Base-by-base conservation (phyloP, 2,888 invertebrate genomes). In the Anthoptus insignis region DNA sequence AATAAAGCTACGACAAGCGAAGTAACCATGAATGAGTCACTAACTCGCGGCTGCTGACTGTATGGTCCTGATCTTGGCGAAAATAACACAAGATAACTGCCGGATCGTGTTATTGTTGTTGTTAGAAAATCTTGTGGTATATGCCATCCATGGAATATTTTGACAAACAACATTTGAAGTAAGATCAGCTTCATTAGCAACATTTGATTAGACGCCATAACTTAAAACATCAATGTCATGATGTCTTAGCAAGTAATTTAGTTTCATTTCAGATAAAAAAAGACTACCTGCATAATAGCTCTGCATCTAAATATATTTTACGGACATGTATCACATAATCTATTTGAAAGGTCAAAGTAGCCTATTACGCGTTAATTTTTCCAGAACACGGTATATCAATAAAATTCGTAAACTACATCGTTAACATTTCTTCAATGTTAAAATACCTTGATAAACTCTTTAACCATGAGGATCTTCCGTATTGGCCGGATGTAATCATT, bases 1-100 rank as follows among this genome's bases (percentile, higher is more conserved):
- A 84, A 86, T 87, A 87, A 82, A 83, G 80, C 59, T 54, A 81
- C 80, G 79, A 53, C 76, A 73, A 82, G 81, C 70, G 77, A 77
- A 78, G 79, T 74, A 81, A 82, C 81, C 80, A 80, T 81, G 84
- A 81, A 79, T 81, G 81, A 78, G 78, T 73, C 75, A 74, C 70
- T n/a, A n/a, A 73, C 70, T 77, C 74, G 52, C 79, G 86, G 84
- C 80, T 87, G 80, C 81, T 82, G 89, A 88, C 87, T 87, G 84
- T 81, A 75, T 86, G 87, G 85, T 91, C 89, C 81, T 91, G 91
- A 91, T 91, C 89, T 91, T 89, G 87, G 78, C 81, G 81, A 82
- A 85, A 81, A 78, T 68, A 64, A 32, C 39, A 13, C 32, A 54
- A 61, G 61, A 61, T 61, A 61, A 34, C 22, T 22, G 34, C 29